Evolutionary conservation across 2,888 invertebrate species (phyloP), one percentile per base, ranked within the genome.

Genomic region (Theodoxus fluviatilis): DNA sequence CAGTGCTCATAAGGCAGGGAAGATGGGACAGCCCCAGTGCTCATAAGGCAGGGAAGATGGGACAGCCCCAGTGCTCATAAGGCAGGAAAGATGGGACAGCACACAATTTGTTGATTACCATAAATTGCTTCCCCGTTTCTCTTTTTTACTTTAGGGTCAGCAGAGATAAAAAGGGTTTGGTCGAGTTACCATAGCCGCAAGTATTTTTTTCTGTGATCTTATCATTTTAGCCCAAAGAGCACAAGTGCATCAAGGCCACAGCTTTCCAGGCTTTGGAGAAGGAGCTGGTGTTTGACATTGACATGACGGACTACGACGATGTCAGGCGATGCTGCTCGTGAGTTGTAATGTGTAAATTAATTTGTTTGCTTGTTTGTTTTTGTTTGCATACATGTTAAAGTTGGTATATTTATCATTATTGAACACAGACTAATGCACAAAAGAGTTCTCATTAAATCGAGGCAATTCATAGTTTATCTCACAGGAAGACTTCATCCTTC

Each of bases 291-390:
- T 96, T 99, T 89, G 99, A 99, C 91, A 98, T 99, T 81, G 99
- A 99, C 90, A 93, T 99, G 90, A 98, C 98, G 43, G 99, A 99
- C 88, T 99, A 99, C 87, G 98, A 99, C 90, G 95, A 96, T 84
- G 92, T 98, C 0, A 90, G 98, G 84, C 93, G 91, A 37, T 99
- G 98, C 85, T 98, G 90, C 84, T 82, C 83, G 85, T 86, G 79
- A 79, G 85, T 80, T 25, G 18, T 6, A 55, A 22, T 12, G 33
- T 9, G 22, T 63, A n/a, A 35, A 35, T 28, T 63, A 28, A 4
- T 25, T n/a, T 3, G 22, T 4, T 22, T 59, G 22, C 59, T 4
- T 25, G 59, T 25, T 15, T 43, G 18, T 15, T 43, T 43, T 15
- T 43, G 9, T 43, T 43, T 12, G 18, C 18, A 43, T 12, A 43